Percentiles rank a stretch among this genome's conserved stretches.
Evolutionary conservation across 1,140 invertebrate genomes (phyloP).

Genomic region (Odontomachus brunneus): DNA sequence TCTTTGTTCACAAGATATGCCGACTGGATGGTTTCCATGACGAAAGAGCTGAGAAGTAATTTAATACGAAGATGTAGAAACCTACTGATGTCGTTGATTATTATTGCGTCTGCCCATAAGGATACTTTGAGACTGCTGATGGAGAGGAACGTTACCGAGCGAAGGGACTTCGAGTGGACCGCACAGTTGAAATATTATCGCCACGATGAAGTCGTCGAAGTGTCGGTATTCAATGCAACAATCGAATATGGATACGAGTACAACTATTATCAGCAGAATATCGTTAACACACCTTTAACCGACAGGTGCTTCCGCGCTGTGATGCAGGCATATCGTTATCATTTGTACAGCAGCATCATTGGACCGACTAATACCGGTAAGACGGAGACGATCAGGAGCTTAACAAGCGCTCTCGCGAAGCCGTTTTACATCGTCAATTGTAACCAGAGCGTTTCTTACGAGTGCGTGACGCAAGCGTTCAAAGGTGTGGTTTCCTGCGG

Average conservation of each 20-base stretch:
- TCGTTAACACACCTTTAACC: constrained; percentile 95
- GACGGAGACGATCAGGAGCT: constrained; percentile 89
- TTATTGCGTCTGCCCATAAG: constrained; percentile 87
- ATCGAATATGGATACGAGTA: constrained; percentile 94
- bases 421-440: constrained; percentile 90
- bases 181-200: constrained; percentile 96
- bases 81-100: constrained; percentile 86
- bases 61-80: constrained; percentile 86
- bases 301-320: constrained; percentile 96
- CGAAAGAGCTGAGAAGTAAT: constrained; percentile 82
- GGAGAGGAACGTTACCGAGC: constrained; percentile 81
- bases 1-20: constrained; percentile 56
- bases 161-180: constrained; percentile 95
- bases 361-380: constrained; percentile 90
- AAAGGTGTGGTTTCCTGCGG: constrained; percentile 89
- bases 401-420: constrained; percentile 88
- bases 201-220: constrained; percentile 89
- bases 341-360: constrained; percentile 88
- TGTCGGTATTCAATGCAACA: constrained; percentile 92
- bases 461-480: constrained; percentile 87
- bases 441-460: constrained; percentile 87
- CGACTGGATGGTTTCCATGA: constrained; percentile 50
- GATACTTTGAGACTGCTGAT: constrained; percentile 87
- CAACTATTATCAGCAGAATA: constrained; percentile 91
- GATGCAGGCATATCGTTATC: constrained; percentile 90